phyloP scores from a whole-genome alignment of 2,797 vertebrate species.

The Melanotaenia boesemani region DNA sequence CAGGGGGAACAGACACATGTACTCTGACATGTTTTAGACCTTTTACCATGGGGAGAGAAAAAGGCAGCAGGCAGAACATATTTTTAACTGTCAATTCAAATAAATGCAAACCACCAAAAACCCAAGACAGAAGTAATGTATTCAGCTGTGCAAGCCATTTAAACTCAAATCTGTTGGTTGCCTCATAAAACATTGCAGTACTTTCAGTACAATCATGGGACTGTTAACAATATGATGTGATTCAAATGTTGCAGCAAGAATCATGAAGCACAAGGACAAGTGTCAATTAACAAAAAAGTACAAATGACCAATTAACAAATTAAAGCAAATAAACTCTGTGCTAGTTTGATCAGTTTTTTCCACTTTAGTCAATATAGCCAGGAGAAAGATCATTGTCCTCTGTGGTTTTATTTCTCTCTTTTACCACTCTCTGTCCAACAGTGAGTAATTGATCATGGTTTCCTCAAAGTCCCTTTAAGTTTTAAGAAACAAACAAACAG shows the following conservation, averaged over 20 bases:
- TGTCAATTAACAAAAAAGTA: slow-evolving; percentile 10
- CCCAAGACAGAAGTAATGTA: not conserved
- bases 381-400: not conserved
- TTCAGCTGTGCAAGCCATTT: slow-evolving; percentile 5
- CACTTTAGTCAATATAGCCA: slow-evolving; percentile 3
- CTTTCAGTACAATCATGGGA: slow-evolving; percentile 4
- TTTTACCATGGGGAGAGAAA: slow-evolving; percentile 38
- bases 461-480: slow-evolving; percentile 41
- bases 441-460: slow-evolving; percentile 57
- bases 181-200: not conserved
- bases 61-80: slow-evolving; percentile 45
- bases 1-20: slow-evolving; percentile 40
- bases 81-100: slow-evolving; percentile 54
- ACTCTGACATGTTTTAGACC: slow-evolving; percentile 50
- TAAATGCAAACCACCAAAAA: slow-evolving; percentile 39
- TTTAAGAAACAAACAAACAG: slow-evolving; percentile 68
- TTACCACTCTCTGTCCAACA: slow-evolving; percentile 23
- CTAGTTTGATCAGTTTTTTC: slow-evolving; percentile 15
- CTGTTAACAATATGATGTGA: not conserved
- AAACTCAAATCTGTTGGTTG: slow-evolving; percentile 10
- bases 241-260: slow-evolving; percentile 18
- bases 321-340: slow-evolving; percentile 29
- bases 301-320: slow-evolving; percentile 19
- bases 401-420: not conserved
- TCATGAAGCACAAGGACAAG: slow-evolving; percentile 19